Evolutionary conservation across 1,140 invertebrate species (phyloP).

Genomic region (Aleiodes sp.): DNA sequence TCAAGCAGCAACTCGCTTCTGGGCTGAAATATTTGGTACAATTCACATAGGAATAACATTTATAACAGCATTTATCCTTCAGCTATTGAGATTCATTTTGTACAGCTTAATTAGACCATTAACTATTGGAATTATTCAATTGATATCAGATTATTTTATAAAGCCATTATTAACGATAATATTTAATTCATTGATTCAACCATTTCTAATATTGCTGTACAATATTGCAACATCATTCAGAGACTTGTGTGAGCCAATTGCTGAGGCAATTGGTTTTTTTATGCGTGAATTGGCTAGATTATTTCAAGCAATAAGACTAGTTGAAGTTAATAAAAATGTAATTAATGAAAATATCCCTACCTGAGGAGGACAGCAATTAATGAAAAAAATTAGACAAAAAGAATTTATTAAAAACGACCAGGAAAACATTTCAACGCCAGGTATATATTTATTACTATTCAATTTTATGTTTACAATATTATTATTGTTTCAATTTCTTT

Average conservation of each 20-base stretch:
- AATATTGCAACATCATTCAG: slow-evolving; percentile 71
- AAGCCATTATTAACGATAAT: slow-evolving; percentile 73
- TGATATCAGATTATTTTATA: slow-evolving; percentile 73
- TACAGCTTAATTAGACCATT: slow-evolving; percentile 70
- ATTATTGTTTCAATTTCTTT: slow-evolving; percentile 54
- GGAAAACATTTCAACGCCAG: slow-evolving; percentile 48
- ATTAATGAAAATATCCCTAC: slow-evolving; percentile 33
- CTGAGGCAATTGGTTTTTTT: slow-evolving; percentile 66
- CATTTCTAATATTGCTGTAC: slow-evolving; percentile 70
- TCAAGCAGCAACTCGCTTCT: slow-evolving; percentile 70
- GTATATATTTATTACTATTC: slow-evolving; percentile 62
- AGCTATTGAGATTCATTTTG: slow-evolving; percentile 68
- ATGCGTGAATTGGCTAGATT: slow-evolving; percentile 62
- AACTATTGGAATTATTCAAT: slow-evolving; percentile 70
- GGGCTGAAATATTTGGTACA: slow-evolving; percentile 74
- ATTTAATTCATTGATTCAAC: slow-evolving; percentile 74
- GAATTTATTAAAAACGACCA: background rate
- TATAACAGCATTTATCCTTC: slow-evolving; percentile 71
- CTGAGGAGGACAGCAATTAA: slow-evolving; percentile 26
- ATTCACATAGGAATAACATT: slow-evolving; percentile 71
- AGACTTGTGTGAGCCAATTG: slow-evolving; percentile 72
- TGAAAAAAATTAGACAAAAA: background rate
- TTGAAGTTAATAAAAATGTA: slow-evolving; percentile 55
- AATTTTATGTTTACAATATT: slow-evolving; percentile 64
- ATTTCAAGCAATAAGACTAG: slow-evolving; percentile 63